Percentiles rank a stretch among this genome's conserved stretches.
Evolutionary conservation across 2,797 vertebrate species (phyloP).

Genomic region (Dicrostonyx torquatus): DNA sequence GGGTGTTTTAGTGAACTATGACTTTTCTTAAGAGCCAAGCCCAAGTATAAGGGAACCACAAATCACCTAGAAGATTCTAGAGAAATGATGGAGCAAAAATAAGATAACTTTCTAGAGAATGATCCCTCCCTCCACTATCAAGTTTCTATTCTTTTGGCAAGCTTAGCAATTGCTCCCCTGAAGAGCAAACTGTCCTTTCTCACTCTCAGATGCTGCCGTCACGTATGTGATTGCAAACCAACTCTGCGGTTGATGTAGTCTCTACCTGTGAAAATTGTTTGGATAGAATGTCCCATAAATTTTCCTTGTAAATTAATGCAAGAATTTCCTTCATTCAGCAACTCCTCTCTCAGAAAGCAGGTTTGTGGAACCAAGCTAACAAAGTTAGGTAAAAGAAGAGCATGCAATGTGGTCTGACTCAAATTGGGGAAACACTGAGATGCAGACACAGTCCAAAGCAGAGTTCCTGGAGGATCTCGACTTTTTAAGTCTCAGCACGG

Average conservation of each 20-base stretch:
- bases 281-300: conserved; percentile 5
- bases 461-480: background rate
- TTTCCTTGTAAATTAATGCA: conserved; percentile 37
- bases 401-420: background rate
- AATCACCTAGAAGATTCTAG: background rate
- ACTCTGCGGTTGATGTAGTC: conserved; percentile 12
- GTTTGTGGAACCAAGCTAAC: conserved; percentile 27
- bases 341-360: conserved; percentile 27
- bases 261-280: conserved; percentile 32
- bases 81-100: background rate
- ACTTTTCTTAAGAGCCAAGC: background rate
- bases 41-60: background rate
- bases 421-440: background rate
- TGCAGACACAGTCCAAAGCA: background rate
- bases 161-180: background rate
- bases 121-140: background rate
- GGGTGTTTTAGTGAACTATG: background rate
- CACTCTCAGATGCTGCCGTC: background rate
- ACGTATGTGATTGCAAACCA: background rate
- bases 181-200: background rate
- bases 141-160: background rate
- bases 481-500: background rate
- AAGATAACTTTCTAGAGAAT: conserved; percentile 11
- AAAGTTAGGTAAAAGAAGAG: background rate
- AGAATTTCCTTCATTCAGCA: conserved; percentile 49